A percentile compares a stretch with the other conserved stretches of the same genome.
These are phyloP conservation scores for Caenorhabditis uteleia DNA, from an alignment of 2,888 invertebrate genomes.

Conservation along the genomic window DNA sequence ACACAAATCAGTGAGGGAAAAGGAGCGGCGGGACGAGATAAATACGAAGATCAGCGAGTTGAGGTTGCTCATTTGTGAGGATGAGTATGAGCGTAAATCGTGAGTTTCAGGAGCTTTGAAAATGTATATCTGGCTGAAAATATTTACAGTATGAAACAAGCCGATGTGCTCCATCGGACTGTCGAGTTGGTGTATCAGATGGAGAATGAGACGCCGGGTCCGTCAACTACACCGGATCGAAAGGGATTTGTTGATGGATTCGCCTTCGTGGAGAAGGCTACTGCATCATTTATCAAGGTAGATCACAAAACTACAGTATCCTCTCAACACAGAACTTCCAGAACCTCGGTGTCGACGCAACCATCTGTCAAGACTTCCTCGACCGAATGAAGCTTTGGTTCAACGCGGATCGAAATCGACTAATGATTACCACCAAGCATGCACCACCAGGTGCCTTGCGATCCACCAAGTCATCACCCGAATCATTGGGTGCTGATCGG, in stretches of 20 bases:
- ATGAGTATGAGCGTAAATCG: constrained; percentile 5
- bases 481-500: constrained; percentile 3
- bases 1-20: constrained; percentile 29
- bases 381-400: constrained; percentile 2
- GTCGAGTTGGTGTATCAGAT: constrained; percentile 32
- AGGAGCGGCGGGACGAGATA: constrained; percentile 33
- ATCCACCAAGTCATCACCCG: constrained; percentile 2
- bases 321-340: neutral
- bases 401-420: constrained; percentile 9
- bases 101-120: neutral
- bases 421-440: neutral
- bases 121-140: no score
- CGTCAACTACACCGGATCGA: constrained; percentile 24
- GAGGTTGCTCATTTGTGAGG: constrained; percentile 13
- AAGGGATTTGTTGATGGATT: constrained; percentile 38
- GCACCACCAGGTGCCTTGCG: neutral
- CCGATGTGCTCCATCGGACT: constrained; percentile 23
- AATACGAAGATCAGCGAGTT: constrained; percentile 35
- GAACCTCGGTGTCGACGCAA: constrained; percentile 14
- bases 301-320: no score
- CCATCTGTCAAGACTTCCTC: constrained; percentile 19
- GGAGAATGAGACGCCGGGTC: constrained; percentile 27
- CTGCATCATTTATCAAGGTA: constrained; percentile 16
- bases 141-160: constrained; percentile 19
- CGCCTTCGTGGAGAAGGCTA: constrained; percentile 9